phyloP scores from a whole-genome alignment of 64 coral and sea anemone species.

The Actinia tenebrosa region DNA sequence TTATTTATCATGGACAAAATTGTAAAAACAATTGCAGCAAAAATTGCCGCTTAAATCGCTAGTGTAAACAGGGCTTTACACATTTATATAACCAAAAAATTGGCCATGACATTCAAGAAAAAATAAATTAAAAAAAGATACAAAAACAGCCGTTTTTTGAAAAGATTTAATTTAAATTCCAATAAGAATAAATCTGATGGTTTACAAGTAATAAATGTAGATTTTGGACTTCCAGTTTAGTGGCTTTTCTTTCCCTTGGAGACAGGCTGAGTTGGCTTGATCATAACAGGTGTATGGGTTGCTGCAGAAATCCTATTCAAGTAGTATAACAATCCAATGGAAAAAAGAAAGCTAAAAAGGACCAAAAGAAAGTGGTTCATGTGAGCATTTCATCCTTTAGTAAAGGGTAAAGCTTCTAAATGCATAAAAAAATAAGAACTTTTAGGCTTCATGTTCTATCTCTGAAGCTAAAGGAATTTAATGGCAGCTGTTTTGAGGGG shows the following conservation, averaged over 20 bases:
- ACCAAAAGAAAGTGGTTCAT: background rate
- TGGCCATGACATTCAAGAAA: too few species aligned
- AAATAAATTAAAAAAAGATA: background rate
- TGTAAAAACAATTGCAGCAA: too few species aligned
- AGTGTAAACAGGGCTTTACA: too few species aligned
- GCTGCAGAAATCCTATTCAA: slow-evolving; percentile 63
- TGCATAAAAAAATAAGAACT: too few species aligned
- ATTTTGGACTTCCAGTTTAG: background rate
- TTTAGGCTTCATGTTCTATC: too few species aligned
- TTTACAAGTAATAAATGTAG: background rate
- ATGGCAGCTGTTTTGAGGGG: too few species aligned
- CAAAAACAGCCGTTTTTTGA: background rate
- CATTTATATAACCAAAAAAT: too few species aligned
- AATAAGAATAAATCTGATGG: slow-evolving; percentile 51
- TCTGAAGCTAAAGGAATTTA: too few species aligned
- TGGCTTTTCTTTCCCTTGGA: slow-evolving; percentile 55
- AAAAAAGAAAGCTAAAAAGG: slow-evolving; percentile 78
- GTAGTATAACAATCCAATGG: slow-evolving; percentile 87
- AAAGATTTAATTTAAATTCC: slow-evolving; percentile 24
- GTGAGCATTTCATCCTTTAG: too few species aligned
- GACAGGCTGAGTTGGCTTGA: slow-evolving; percentile 2
- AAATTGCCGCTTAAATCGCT: too few species aligned
- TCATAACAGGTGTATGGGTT: slow-evolving; percentile 51
- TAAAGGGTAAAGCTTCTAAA: too few species aligned
- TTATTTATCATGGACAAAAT: too few species aligned